phyloP scores from a whole-genome alignment of 1,140 invertebrate genomes.

The Platyscapa corneri region DNA sequence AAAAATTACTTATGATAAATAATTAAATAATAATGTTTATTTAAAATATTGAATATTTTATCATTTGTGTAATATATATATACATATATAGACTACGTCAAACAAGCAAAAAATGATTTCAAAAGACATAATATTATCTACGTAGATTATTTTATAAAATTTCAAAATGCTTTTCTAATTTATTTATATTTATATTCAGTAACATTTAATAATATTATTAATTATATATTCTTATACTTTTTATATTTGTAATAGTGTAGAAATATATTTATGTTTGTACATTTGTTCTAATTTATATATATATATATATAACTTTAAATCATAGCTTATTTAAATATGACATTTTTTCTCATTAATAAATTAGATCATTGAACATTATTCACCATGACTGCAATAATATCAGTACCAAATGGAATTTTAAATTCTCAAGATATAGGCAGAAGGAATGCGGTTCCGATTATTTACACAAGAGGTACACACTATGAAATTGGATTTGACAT shows the following conservation, averaged over 20 bases:
- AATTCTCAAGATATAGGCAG: conserved; percentile 70
- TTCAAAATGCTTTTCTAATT: background rate
- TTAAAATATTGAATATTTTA: too few relatives aligned
- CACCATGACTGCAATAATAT: conserved; percentile 55
- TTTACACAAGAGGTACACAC: conserved; percentile 85
- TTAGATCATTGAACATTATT: background rate
- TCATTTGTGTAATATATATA: too few relatives aligned
- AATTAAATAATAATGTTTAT: too few relatives aligned
- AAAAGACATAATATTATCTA: background rate
- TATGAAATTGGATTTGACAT: conserved; percentile 91
- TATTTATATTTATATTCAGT: background rate
- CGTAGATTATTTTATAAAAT: background rate
- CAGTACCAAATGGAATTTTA: conserved; percentile 29
- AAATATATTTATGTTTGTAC: too few relatives aligned
- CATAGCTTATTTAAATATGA: too few relatives aligned
- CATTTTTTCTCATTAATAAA: background rate
- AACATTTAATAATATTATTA: background rate
- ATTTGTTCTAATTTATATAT: too few relatives aligned
- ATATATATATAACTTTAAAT: too few relatives aligned
- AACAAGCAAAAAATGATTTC: too few relatives aligned
- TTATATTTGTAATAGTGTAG: background rate
- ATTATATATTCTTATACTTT: too few relatives aligned
- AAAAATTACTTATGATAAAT: too few relatives aligned
- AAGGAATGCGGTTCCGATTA: conserved; percentile 82
- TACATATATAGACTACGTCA: too few relatives aligned